A percentile compares a stretch with the other conserved stretches of the same genome.
Evolutionary conservation across 1,140 invertebrate genomes (phyloP).

Genomic region (Drosophila burlai): DNA sequence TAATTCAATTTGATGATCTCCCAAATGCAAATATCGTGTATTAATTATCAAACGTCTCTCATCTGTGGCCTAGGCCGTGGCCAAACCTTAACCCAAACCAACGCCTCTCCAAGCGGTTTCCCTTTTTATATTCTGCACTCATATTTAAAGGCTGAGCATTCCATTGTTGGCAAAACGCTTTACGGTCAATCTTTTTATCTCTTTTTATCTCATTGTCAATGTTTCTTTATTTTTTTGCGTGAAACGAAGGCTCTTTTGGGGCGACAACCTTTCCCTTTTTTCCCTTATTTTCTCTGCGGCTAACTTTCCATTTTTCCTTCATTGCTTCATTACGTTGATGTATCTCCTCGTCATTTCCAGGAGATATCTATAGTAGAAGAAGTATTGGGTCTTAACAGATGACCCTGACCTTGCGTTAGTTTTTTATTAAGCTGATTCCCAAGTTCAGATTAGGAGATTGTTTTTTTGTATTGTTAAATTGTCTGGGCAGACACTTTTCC

Average conservation of each 20-base stretch:
- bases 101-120: conserved; percentile 52
- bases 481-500: conserved; percentile 3
- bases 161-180: conserved; percentile 58
- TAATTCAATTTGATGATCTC: conserved; percentile 77
- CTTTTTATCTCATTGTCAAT: conserved; percentile 55
- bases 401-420: conserved; percentile 26
- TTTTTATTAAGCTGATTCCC: not conserved
- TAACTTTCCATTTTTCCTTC: conserved; percentile 46
- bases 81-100: conserved; percentile 61
- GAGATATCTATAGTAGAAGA: not conserved
- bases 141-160: conserved; percentile 55
- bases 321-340: not conserved
- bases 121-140: conserved; percentile 55
- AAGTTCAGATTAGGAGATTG: conserved; percentile 3
- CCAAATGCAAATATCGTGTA: conserved; percentile 77
- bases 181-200: conserved; percentile 61
- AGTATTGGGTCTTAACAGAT: conserved; percentile 1
- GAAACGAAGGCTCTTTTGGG: conserved; percentile 34
- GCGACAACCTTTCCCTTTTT: conserved; percentile 53
- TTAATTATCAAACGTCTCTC: conserved; percentile 61
- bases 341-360: not conserved
- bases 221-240: conserved; percentile 18
- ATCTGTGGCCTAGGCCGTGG: conserved; percentile 42
- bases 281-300: conserved; percentile 8
- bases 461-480: conserved; percentile 1